phyloP scores from a whole-genome alignment of 2,797 vertebrate genomes.

The Lepilemur ruficaudatus region DNA sequence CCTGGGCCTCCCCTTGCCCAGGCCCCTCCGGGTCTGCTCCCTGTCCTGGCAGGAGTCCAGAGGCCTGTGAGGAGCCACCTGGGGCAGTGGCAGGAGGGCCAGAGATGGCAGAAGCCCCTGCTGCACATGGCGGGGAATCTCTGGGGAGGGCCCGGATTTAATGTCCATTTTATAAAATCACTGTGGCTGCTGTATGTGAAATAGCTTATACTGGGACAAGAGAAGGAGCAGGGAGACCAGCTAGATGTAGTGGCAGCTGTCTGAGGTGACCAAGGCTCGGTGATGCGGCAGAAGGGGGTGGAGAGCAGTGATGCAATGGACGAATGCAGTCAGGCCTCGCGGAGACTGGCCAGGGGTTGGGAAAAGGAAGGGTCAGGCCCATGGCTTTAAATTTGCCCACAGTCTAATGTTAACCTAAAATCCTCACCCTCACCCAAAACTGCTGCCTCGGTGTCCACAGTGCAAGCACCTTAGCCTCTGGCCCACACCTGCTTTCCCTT shows the following conservation, averaged over 20 bases:
- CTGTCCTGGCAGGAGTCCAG: neutral
- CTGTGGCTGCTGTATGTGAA: neutral
- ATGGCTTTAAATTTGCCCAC: neutral
- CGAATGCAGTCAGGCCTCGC: neutral
- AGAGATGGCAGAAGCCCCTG: neutral
- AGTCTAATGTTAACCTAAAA: neutral
- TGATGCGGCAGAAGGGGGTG: too few relatives aligned
- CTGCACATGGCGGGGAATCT: neutral
- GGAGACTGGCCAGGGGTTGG: neutral
- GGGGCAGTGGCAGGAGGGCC: neutral
- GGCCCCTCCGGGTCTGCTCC: neutral
- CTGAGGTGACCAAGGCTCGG: neutral
- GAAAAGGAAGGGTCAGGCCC: neutral
- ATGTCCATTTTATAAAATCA: neutral
- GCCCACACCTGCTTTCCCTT: neutral
- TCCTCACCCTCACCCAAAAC: neutral
- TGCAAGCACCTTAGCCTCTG: neutral
- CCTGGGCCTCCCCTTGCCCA: neutral
- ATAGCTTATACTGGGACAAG: neutral
- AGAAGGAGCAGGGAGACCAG: neutral
- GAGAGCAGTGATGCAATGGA: neutral
- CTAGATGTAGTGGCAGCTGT: neutral
- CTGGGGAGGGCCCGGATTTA: neutral
- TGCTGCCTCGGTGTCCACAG: neutral
- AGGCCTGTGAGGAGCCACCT: neutral